phyloP scores from a whole-genome alignment of 2,797 vertebrate species.

The Peromyscus nudipes region DNA sequence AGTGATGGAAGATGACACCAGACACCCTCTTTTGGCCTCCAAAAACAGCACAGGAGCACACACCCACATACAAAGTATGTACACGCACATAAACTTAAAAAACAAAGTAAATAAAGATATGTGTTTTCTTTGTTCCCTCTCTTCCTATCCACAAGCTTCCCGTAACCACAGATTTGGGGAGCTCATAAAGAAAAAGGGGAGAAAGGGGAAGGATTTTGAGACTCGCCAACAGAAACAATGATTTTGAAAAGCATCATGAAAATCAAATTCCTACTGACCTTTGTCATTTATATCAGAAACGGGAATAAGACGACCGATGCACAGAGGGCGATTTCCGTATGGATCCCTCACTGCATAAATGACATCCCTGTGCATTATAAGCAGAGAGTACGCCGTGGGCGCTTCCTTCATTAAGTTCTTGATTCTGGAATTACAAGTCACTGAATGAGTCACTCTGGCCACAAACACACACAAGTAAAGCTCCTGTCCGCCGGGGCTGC shows the following conservation, averaged over 20 bases:
- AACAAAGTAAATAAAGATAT: neutral
- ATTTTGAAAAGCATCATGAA: conserved; percentile 15
- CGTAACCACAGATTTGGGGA: neutral
- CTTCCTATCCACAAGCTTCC: neutral
- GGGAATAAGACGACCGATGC: conserved; percentile 95
- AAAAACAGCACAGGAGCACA: neutral
- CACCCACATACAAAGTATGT: neutral
- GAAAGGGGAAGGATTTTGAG: neutral
- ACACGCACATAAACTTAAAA: neutral
- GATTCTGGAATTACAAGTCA: conserved; percentile 91
- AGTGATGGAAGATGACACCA: neutral
- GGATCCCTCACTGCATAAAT: conserved; percentile 98
- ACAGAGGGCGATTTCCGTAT: conserved; percentile 97
- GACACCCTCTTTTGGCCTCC: neutral
- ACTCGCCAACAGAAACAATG: neutral
- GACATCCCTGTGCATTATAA: conserved; percentile 97
- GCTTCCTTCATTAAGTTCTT: conserved; percentile 98
- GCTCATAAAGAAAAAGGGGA: neutral
- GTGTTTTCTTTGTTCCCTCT: neutral
- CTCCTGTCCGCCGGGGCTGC: neutral
- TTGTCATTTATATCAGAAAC: conserved; percentile 93
- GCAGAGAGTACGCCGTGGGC: conserved; percentile 95
- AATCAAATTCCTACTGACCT: conserved; percentile 87
- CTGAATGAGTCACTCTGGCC: conserved; percentile 20
- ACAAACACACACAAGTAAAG: conserved; percentile 14